These are phyloP conservation scores for Notoglanidium macrostoma DNA, from an alignment of 2,797 vertebrate species.

Conservation along the genomic window DNA sequence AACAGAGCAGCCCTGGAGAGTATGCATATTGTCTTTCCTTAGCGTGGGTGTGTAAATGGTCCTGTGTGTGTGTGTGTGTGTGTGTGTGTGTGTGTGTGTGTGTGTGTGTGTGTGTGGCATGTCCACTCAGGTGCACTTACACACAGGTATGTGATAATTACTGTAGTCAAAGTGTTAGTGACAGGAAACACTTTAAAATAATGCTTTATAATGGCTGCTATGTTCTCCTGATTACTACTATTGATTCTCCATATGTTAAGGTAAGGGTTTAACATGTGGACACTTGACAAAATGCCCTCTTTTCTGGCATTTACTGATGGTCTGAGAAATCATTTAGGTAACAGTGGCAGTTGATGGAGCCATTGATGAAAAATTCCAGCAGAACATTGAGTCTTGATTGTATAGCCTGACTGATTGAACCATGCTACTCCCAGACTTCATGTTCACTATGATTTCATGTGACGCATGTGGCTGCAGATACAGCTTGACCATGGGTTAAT, in stretches of 20 bases:
- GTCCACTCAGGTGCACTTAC: slow-evolving; percentile 26
- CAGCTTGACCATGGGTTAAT: slow-evolving; percentile 68
- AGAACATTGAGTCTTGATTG: slow-evolving; percentile 48
- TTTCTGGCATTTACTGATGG: slow-evolving; percentile 48
- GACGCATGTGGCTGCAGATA: slow-evolving; percentile 61
- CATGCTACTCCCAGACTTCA: slow-evolving; percentile 26
- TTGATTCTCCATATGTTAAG: slow-evolving; percentile 61
- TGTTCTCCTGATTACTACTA: slow-evolving; percentile 60
- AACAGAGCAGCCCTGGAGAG: slow-evolving; percentile 60
- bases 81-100: no score
- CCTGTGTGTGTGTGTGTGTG: background rate
- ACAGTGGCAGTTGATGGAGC: slow-evolving; percentile 47
- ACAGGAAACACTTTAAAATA: slow-evolving; percentile 56
- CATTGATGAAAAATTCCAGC: slow-evolving; percentile 45
- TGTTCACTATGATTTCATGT: slow-evolving; percentile 41
- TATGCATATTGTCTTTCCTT: slow-evolving; percentile 60
- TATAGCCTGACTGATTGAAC: slow-evolving; percentile 53
- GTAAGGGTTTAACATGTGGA: slow-evolving; percentile 47
- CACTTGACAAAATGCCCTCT: slow-evolving; percentile 46
- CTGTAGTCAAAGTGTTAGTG: slow-evolving; percentile 34
- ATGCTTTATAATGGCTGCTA: slow-evolving; percentile 48
- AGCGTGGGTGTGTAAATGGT: slow-evolving; percentile 46
- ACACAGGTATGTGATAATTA: slow-evolving; percentile 54
- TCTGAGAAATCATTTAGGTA: slow-evolving; percentile 55
- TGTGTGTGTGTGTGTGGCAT: background rate